Base-by-base conservation (phyloP, 2,113 vertebrate species). In the Hippocampus abdominalis region DNA sequence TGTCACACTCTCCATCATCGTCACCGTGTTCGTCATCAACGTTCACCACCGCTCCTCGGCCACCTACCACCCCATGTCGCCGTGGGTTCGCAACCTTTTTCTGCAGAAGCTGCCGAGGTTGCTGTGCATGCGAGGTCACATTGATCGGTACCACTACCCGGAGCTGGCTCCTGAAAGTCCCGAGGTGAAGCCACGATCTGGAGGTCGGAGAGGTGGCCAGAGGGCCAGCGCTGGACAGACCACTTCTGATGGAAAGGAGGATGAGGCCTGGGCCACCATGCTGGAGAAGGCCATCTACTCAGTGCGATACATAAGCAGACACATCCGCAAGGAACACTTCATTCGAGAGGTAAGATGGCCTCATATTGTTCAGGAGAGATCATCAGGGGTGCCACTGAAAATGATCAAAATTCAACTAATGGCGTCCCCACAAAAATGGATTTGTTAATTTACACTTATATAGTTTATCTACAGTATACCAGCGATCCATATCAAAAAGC, bases 1-100 rank as follows among this genome's bases (percentile, higher is more conserved):
- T 39, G 97, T 98, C 36, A 99, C 96, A 0, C 92, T 98, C 29
- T 98, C 97, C 0, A 97, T 99, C 82, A 96, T 99, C 0, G 94
- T 98, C 71, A 99, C 97, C 0, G 94, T 99, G 49, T 98, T 99
- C 44, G 96, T 98, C 71, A 98, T 99, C 84, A 99, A 99, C 0
- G 94, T 99, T 21, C 96, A 99, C 88, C 96, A 99, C 66, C 94
- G 96, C 49, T 97, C 97, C 71, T 97, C 96, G 0, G 91, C 96
- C 20, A 96, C 95, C 1, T 98, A 98, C 84, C 95, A 97, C 42
- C 96, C 96, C 10, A 98, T 98, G 97, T 95, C 96, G 2, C 96
- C 97, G 1, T 98, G 96, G 97, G 96, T 98, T 11, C 96, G 95
- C 68, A 92, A 73, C 23, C 93, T 99, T 18, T 98, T 99, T 86